These are phyloP conservation scores for Scolanthus callimorphus DNA, from an alignment of 92 coral and sea anemone genomes.

Conservation along the genomic window DNA sequence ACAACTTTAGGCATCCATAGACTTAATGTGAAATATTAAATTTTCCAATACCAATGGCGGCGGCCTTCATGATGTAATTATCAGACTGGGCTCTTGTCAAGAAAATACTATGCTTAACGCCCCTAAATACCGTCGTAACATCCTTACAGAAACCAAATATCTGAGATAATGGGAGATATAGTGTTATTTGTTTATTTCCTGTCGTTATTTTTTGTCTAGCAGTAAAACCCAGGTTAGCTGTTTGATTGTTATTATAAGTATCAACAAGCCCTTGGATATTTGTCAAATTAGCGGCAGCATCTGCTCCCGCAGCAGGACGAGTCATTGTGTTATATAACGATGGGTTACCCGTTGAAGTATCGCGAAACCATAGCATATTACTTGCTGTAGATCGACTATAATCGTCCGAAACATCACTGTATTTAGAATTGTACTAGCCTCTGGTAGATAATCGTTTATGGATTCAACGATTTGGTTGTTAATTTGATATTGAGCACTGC, in stretches of 20 bases:
- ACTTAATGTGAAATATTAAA: not conserved
- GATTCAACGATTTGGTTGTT: not conserved
- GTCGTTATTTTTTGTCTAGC: slow-evolving; percentile 5
- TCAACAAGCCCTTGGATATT: not conserved
- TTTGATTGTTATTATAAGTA: not conserved
- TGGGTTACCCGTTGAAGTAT: slow-evolving; percentile 2
- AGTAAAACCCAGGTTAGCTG: slow-evolving; percentile 3
- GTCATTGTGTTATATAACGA: not conserved
- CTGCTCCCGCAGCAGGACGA: not conserved
- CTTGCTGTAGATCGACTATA: not conserved
- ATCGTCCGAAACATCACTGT: slow-evolving; percentile 2
- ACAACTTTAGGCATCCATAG: slow-evolving; percentile 6
- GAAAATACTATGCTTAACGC: not conserved
- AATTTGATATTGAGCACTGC: slow-evolving; percentile 3
- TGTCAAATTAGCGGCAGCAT: not conserved
- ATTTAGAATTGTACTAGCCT: not conserved
- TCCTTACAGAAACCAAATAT: slow-evolving; percentile 9
- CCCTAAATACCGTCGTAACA: slow-evolving; percentile 4
- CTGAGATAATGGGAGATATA: not conserved
- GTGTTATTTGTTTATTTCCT: slow-evolving; percentile 1
- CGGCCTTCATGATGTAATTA: slow-evolving; percentile 4
- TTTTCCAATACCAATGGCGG: slow-evolving; percentile 4
- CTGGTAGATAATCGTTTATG: slow-evolving; percentile 9
- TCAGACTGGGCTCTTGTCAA: not conserved
- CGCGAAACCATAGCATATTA: slow-evolving; percentile 9